Conservation (phyloP, 2,797 vertebrate species). For the Cygnus olor region DNA sequence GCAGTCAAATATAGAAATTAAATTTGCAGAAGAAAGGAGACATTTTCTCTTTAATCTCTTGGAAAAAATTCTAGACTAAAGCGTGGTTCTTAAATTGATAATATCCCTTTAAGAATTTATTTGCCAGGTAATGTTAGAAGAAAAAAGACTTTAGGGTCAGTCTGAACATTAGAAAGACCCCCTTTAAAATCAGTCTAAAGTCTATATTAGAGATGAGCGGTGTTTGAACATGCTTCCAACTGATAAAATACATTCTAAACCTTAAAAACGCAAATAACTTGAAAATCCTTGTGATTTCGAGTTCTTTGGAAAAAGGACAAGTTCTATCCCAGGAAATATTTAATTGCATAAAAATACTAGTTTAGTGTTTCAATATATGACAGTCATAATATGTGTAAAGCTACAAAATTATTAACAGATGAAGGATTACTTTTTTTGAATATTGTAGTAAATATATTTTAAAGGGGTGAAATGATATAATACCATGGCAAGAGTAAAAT, state of each 20-base stretch:
- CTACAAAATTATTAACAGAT: conserved; percentile 40
- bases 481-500: conserved; percentile 30
- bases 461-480: conserved; percentile 34
- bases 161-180: conserved; percentile 43
- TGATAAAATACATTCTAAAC: neutral
- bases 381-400: neutral
- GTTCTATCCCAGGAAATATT: neutral
- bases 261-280: conserved; percentile 37
- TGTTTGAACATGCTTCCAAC: conserved; percentile 32
- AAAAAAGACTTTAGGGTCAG: conserved; percentile 45
- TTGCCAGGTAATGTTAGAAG: conserved; percentile 53
- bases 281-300: neutral
- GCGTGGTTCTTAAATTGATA: conserved; percentile 39
- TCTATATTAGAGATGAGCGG: neutral
- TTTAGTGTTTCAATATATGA: neutral
- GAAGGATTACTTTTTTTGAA: conserved; percentile 10
- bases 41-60: conserved; percentile 49
- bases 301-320: neutral
- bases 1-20: conserved; percentile 69
- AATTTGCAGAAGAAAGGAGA: conserved; percentile 13
- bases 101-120: conserved; percentile 67
- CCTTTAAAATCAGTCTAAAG: conserved; percentile 37
- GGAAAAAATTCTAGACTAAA: conserved; percentile 27
- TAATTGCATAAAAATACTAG: neutral
- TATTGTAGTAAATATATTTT: conserved; percentile 44